Conservation (phyloP, 2,797 vertebrate species). For the Typhlichthys subterraneus region DNA sequence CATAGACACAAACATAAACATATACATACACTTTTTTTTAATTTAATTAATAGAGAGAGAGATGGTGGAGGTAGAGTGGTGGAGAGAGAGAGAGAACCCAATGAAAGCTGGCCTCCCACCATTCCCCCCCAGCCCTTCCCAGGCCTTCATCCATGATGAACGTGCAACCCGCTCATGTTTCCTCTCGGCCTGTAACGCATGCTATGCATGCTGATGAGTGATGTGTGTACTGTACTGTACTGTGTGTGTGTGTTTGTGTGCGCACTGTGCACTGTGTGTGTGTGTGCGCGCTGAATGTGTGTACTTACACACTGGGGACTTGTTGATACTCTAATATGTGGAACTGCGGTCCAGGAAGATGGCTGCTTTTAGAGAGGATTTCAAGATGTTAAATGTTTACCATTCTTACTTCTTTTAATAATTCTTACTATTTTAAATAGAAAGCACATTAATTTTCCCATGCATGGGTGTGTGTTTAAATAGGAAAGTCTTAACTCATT, state of each 20-base stretch:
- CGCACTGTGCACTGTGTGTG: no score
- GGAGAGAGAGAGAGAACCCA: slow-evolving; percentile 60
- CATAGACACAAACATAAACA: no score
- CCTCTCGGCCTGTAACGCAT: slow-evolving; percentile 55
- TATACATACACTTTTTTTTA: no score
- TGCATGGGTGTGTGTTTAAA: neutral
- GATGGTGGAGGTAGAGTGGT: neutral
- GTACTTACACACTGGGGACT: neutral
- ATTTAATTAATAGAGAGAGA: no score
- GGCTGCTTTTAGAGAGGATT: no score
- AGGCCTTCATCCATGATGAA: slow-evolving; percentile 31
- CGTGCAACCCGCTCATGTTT: slow-evolving; percentile 58
- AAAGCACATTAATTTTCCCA: neutral
- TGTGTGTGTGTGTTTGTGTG: neutral
- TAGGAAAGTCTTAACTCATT: neutral
- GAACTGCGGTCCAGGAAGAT: no score
- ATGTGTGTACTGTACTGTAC: slow-evolving; percentile 14
- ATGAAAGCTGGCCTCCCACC: slow-evolving; percentile 54
- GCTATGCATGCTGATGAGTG: slow-evolving; percentile 45
- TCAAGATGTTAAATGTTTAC: no score
- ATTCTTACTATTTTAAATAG: no score
- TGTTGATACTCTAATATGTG: no score
- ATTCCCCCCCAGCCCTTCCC: slow-evolving; percentile 23
- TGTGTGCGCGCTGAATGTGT: neutral
- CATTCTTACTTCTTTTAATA: no score